Evolutionary conservation across 2,113 vertebrate genomes (phyloP).

Genomic region (Clarias magur): DNA sequence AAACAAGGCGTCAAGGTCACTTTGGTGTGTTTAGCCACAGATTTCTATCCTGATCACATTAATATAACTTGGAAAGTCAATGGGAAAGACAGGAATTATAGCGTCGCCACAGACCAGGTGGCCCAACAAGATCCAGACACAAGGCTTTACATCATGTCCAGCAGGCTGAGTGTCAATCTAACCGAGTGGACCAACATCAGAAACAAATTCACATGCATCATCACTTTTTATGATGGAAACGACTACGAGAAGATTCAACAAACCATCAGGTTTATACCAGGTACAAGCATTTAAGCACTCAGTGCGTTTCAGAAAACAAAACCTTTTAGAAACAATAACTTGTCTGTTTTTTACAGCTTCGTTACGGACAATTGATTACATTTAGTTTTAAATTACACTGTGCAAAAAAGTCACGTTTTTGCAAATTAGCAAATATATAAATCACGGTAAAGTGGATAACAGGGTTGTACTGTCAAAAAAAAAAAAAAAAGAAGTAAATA

Average conservation of each 20-base stretch:
- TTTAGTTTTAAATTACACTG: not conserved
- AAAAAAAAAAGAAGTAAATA: not conserved
- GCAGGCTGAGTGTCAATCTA: conserved; percentile 74
- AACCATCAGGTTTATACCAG: conserved; percentile 6
- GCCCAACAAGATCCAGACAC: accelerated
- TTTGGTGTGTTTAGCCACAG: conserved; percentile 78
- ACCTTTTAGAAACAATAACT: too few species aligned
- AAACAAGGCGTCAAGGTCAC: conserved; percentile 66
- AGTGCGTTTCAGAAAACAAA: not conserved
- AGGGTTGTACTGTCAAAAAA: not conserved
- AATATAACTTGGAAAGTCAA: conserved; percentile 75
- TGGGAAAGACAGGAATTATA: accelerated
- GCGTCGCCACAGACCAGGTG: conserved; percentile 71
- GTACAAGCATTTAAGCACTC: not conserved
- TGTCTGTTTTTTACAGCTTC: not conserved
- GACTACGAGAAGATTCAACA: accelerated
- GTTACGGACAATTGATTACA: not conserved
- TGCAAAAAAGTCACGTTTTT: not conserved
- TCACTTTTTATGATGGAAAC: conserved; percentile 62
- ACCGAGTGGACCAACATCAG: conserved; percentile 63
- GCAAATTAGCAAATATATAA: not conserved
- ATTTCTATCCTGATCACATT: conserved; percentile 88
- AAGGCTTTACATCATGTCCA: conserved; percentile 73
- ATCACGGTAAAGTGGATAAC: not conserved
- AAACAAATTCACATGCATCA: conserved; percentile 70